A percentile compares a stretch with the other conserved stretches of the same genome.
Conservation (phyloP, 2,797 vertebrate genomes). For the Catostomus latipinnis region DNA sequence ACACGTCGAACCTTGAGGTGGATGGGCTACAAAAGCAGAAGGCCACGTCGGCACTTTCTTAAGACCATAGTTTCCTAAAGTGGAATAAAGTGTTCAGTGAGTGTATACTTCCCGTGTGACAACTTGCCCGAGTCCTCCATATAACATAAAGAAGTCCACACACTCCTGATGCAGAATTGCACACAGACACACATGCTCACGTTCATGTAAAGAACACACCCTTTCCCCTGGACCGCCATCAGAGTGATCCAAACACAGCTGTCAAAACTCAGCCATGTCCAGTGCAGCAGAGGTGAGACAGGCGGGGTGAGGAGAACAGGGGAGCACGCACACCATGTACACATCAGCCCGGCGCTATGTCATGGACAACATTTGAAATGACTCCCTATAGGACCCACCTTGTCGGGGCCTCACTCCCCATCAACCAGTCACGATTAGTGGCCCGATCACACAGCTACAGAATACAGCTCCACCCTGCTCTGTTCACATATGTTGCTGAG, state of each 20-base stretch:
- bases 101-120: too few species aligned
- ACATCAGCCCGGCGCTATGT: constrained; percentile 50
- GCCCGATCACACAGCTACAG: constrained; percentile 33
- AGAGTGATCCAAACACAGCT: constrained; percentile 80
- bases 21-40: too few species aligned
- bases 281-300: constrained; percentile 73
- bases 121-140: background rate
- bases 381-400: constrained; percentile 55
- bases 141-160: constrained; percentile 62
- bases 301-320: constrained; percentile 62
- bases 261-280: constrained; percentile 81
- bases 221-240: constrained; percentile 78
- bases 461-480: constrained; percentile 53
- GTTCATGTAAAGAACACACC: constrained; percentile 67
- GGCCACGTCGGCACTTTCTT: too few species aligned
- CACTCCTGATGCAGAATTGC: constrained; percentile 61
- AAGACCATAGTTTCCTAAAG: too few species aligned
- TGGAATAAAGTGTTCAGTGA: too few species aligned
- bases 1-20: too few species aligned
- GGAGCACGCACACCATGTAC: constrained; percentile 44
- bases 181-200: constrained; percentile 69
- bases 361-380: constrained; percentile 55
- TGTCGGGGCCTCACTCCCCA: constrained; percentile 53
- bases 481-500: constrained; percentile 46
- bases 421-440: constrained; percentile 51